Evolutionary conservation across 2,888 invertebrate genomes (phyloP).

Genomic region (Sipha maydis): DNA sequence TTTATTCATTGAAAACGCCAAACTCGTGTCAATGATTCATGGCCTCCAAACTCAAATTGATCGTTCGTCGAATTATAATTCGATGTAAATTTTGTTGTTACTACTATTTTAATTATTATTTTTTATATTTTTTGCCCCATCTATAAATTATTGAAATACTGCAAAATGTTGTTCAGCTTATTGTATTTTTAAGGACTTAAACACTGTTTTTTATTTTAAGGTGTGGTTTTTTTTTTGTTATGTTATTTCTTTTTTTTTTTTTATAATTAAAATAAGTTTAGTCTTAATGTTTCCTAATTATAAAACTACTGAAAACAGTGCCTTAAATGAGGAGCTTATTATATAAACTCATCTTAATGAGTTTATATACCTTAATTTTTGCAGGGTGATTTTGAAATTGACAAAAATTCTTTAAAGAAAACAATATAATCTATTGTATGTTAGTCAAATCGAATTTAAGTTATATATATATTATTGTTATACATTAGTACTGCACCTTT

Average conservation of each 20-base stretch:
- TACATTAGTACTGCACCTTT: constrained; percentile 6
- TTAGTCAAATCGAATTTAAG: constrained; percentile 12
- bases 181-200: constrained; percentile 20
- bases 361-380: constrained; percentile 24
- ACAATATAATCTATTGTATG: not conserved
- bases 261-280: not conserved
- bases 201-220: constrained; percentile 34
- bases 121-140: not conserved
- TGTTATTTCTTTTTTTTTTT: constrained; percentile 34
- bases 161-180: not conserved
- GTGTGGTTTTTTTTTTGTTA: constrained; percentile 36
- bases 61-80: constrained; percentile 68
- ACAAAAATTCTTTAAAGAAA: constrained; percentile 10
- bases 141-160: constrained; percentile 21
- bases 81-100: constrained; percentile 42
- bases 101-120: constrained; percentile 21
- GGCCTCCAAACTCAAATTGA: constrained; percentile 72
- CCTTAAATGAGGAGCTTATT: constrained; percentile 56
- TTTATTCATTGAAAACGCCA: constrained; percentile 85
- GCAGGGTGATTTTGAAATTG: constrained; percentile 51
- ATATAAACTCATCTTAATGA: not conserved
- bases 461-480: constrained; percentile 19
- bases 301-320: constrained; percentile 44
- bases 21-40: constrained; percentile 75
- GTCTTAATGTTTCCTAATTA: constrained; percentile 28